Evolutionary conservation across 2,797 vertebrate genomes (phyloP).

Genomic region (Chlorospingus flavigularis): DNA sequence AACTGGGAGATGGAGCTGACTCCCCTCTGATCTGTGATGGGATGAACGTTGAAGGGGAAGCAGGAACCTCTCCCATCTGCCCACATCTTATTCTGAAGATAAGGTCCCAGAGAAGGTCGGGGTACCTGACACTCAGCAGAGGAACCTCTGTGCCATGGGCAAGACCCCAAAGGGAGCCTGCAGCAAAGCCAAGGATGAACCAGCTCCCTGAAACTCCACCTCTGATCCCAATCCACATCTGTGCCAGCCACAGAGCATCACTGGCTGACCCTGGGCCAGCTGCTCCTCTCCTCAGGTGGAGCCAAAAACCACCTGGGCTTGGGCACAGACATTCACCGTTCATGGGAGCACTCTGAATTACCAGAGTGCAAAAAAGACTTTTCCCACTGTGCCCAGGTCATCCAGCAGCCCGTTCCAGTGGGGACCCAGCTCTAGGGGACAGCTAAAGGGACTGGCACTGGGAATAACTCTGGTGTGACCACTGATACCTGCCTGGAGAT

Average conservation of each 20-base stretch:
- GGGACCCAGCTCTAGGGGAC: background rate
- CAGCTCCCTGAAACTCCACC: background rate
- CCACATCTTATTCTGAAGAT: background rate
- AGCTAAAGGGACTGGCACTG: background rate
- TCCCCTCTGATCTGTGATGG: background rate
- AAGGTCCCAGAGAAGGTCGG: background rate
- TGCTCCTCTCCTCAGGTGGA: background rate
- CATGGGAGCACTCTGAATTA: background rate
- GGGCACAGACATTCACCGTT: conserved; percentile 9
- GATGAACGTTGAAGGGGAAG: background rate
- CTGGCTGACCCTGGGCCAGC: background rate
- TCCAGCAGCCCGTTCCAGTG: background rate
- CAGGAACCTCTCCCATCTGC: background rate
- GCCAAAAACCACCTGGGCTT: background rate
- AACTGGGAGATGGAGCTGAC: accelerated
- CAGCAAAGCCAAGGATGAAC: background rate
- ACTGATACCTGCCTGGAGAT: background rate
- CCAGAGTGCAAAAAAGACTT: background rate
- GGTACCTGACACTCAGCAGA: accelerated
- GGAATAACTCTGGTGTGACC: background rate
- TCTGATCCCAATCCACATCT: background rate
- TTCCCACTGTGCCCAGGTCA: background rate
- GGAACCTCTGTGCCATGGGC: background rate
- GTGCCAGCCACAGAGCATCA: background rate
- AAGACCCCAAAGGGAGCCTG: background rate